Percentiles rank a stretch among this genome's conserved stretches.
Conservation (phyloP, 2,888 invertebrate species). For the Agrotis segetum region DNA sequence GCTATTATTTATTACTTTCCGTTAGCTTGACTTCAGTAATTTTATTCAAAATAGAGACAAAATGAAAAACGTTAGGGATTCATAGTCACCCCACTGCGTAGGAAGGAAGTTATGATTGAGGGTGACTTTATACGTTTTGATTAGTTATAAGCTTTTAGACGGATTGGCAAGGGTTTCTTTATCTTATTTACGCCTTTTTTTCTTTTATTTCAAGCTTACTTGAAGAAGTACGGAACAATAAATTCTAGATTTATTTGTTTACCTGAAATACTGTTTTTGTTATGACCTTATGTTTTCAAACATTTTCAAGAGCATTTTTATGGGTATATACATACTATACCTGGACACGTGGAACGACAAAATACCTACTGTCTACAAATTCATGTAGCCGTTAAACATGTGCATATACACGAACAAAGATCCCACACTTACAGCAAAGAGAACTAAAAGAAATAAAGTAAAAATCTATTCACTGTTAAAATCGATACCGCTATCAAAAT, state of each 20-base stretch:
- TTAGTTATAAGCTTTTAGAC: constrained; percentile 72
- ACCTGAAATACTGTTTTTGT: background rate
- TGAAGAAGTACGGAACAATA: constrained; percentile 1
- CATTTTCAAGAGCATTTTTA: no score
- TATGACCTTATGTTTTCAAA: background rate
- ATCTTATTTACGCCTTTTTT: constrained; percentile 30
- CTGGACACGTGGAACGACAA: background rate
- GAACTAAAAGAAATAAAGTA: constrained; percentile 74
- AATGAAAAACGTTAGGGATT: constrained; percentile 72
- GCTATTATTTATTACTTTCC: constrained; percentile 79
- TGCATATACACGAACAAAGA: constrained; percentile 32
- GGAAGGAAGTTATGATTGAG: constrained; percentile 79
- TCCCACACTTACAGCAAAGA: constrained; percentile 47
- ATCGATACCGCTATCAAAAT: constrained; percentile 88
- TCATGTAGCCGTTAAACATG: background rate
- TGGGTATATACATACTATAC: no score
- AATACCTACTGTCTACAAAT: background rate
- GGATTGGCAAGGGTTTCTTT: constrained; percentile 64
- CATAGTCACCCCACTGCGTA: constrained; percentile 65
- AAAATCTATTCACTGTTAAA: constrained; percentile 84
- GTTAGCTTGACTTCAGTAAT: constrained; percentile 70
- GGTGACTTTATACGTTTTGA: constrained; percentile 78
- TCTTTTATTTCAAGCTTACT: background rate
- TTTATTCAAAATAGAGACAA: constrained; percentile 75
- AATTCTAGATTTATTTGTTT: constrained; percentile 17